phyloP scores from a whole-genome alignment of 1,140 invertebrate genomes.

The Zaprionus nigranus region DNA sequence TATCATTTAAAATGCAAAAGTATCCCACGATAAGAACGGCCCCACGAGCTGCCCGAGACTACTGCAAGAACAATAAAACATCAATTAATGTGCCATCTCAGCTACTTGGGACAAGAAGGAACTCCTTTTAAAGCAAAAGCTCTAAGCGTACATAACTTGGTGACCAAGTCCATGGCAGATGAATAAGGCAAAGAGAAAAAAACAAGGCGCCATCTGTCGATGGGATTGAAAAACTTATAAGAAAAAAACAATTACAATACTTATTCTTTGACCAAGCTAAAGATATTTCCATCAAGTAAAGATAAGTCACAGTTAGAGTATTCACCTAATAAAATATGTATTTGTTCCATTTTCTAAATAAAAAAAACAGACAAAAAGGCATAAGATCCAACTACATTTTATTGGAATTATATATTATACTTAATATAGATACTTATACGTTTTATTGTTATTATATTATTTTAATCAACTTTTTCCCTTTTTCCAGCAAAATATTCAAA shows the following conservation, averaged over 20 bases:
- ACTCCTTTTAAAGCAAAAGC: slow-evolving; percentile 25
- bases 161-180: background rate
- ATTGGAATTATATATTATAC: too few relatives aligned
- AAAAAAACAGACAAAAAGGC: background rate
- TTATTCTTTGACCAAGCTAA: background rate
- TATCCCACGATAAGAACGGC: slow-evolving; percentile 41
- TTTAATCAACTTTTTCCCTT: slow-evolving; percentile 3
- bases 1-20: slow-evolving; percentile 51
- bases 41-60: background rate
- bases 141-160: slow-evolving; percentile 21
- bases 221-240: background rate
- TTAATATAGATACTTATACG: too few relatives aligned
- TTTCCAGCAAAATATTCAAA: slow-evolving; percentile 61
- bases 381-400: too few relatives aligned
- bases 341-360: too few relatives aligned
- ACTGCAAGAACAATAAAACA: slow-evolving; percentile 16
- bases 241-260: background rate
- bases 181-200: background rate
- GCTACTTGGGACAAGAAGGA: background rate
- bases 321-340: too few relatives aligned
- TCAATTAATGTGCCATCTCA: slow-evolving; percentile 37
- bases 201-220: slow-evolving; percentile 15
- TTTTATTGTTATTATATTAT: background rate
- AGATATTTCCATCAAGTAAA: background rate
- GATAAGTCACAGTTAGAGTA: too few relatives aligned